Evolutionary conservation across 2,113 vertebrate genomes (phyloP).

Genomic region (Dolichotis patagonum): DNA sequence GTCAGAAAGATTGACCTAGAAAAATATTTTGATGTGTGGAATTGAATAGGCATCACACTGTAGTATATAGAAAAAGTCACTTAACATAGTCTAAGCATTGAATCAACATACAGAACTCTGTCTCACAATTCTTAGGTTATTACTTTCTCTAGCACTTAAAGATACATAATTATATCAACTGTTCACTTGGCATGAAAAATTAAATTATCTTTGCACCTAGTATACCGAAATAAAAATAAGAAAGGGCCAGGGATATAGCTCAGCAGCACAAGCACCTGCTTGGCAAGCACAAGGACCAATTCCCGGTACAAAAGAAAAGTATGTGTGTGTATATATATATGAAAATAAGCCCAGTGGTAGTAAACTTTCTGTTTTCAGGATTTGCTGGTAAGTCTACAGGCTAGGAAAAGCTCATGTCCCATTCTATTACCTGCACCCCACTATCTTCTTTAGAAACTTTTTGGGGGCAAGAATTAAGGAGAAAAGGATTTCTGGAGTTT

Average conservation of each 20-base stretch:
- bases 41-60: background rate
- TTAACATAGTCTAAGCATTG: conserved; percentile 26
- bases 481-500: background rate
- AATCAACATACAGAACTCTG: background rate
- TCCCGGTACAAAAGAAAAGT: too few species aligned
- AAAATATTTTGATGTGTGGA: background rate
- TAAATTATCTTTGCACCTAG: conserved; percentile 8
- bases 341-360: background rate
- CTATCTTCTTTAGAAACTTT: background rate
- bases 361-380: conserved; percentile 42
- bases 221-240: conserved; percentile 8
- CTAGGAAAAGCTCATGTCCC: conserved; percentile 3
- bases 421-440: background rate
- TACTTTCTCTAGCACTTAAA: background rate
- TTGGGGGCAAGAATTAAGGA: background rate
- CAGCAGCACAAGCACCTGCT: too few species aligned
- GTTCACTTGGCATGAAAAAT: background rate
- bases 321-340: too few species aligned
- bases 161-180: background rate
- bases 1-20: background rate
- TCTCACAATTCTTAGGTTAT: background rate
- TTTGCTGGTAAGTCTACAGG: conserved; percentile 25
- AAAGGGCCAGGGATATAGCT: too few species aligned
- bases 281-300: too few species aligned
- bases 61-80: background rate